Base-by-base conservation (phyloP, 2,113 vertebrate species). In the Eidolon helvum region DNA sequence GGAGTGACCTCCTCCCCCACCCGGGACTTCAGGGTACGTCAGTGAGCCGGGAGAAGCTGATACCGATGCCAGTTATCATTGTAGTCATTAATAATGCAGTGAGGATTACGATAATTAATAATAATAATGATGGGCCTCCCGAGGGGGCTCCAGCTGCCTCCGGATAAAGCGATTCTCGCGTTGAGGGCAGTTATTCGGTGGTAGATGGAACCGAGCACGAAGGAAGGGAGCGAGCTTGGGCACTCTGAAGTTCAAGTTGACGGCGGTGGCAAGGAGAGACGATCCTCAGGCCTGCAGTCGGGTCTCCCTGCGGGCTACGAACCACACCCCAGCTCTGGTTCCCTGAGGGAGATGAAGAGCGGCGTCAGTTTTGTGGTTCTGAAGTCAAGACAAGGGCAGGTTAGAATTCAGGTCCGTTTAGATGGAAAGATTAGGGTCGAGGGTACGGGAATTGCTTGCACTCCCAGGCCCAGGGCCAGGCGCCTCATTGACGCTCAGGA, bases 191-290 rank as follows among this genome's bases (percentile, higher is more conserved):
- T 59, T 65, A 28, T 28, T 95, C 33, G 61, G 69, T 2, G 79
- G 66, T 2, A 55, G 82, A 43, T 35, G 66, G 80, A 87, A 90
- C 48, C 18, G 15, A 43, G 85, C 48, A 35, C 14, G 21, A 15
- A 55, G 35, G 21, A 7, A 55, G 35, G 6, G 35, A 88, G 87
- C 65, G 75, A 94, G 69, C 95, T 53, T 24, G 93, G 98, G 98
- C 97, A 98, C 97, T 90, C 97, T 97, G 98, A 99, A 99, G 99
- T 99, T 98, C 98, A 99, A 99, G 98, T 97, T 99, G 99, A 99
- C 69, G 93, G 96, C 96, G 48, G 24, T 30, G 94, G 57, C 77
- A 0, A 24, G 30, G 48, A 38, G 80, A 35, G 55, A 18, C n/a
- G 2, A 38, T 66, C 12, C 75, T 79, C 18, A 0, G 33, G 77